Base-by-base conservation (phyloP, 1,140 invertebrate genomes). In the Anoplophora glabripennis region DNA sequence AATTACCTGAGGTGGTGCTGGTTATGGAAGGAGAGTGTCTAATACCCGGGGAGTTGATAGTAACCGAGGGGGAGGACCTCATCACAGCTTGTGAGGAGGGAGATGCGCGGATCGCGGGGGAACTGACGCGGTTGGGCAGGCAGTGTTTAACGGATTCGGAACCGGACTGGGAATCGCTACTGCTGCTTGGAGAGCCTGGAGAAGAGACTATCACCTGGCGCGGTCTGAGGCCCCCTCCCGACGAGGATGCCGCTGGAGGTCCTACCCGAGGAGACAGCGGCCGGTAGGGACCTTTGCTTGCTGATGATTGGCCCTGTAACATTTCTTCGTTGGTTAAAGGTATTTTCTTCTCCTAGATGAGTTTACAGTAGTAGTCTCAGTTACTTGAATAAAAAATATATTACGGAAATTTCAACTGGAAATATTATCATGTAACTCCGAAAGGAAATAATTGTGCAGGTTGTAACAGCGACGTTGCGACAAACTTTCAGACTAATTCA, bases 171-270 rank as follows among this genome's bases (percentile, higher is more conserved):
- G 82, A 85, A 70, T 79, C 83, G 75, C 78, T 84, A 82, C 75
- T 87, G 77, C 84, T 87, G 75, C 80, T 82, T 84, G 85, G 84
- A 72, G 86, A 86, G 78, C 84, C 85, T 78, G 86, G 85, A 68
- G 86, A 87, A 72, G 84, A 86, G 71, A 86, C 84, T 81, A 86
- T 86, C 84, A 86, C 85, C 80, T 84, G 74, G 73, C 80, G 81
- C 72, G 80, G 79, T 57, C 78, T 68, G 61, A 72, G 61, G 34
- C 57, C 55, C 21, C 55, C 68, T 53, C 66, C 49, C 51, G 57
- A 53, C 45, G 53, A 33, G 52, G 59, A 59, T 53, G 51, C 61
- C 57, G 60, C 52, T 65, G 51, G 62, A 57, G 69, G 72, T 56
- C 71, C 74, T 55, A 74, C 72, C 67, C 74, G 80, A 69, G 81